Evolutionary conservation across 2,888 invertebrate species (phyloP), one percentile per base, ranked within the genome.

Genomic region (Amphipoea lucens): DNA sequence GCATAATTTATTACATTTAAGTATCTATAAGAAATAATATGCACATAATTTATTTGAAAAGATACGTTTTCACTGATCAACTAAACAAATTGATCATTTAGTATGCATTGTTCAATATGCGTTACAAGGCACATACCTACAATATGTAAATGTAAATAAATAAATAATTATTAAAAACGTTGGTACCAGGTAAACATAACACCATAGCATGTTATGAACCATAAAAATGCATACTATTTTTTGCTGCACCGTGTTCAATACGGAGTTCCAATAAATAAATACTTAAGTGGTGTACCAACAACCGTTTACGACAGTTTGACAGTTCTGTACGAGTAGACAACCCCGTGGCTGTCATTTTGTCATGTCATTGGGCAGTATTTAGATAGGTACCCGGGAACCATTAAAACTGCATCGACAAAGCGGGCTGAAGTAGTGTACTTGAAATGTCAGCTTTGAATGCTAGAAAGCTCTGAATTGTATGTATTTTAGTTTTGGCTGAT

Each of bases 171-270:
- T 20, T 20, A 51, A 70, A 78, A 80, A 48, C 12, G 1, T 71
- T 71, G n/a, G n/a, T 74, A 77, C 42, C 17, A 67, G 17, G 66
- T 54, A 60, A 74, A 74, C 45, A 63, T 67, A 66, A 63, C 57
- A 63, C 36, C 45, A 36, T 11, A 74, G 29, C n/a, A 60, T 73
- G 65, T 65, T 54, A 48, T 75, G 11, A 71, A 86, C 57, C 54
- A 86, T 84, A 77, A 68, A 83, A 74, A 87, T 71, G 60, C 40
- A 73, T 83, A 77, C 70, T 29, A 29, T 74, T 76, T 80, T 74
- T 60, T 57, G 6, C 51, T 65, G 20, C 71, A 70, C n/a, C 42
- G 23, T 60, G 70, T 63, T 60, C 40, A 7, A 29, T 68, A 69
- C 60, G 40, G 40, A 48, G 45, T 40, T n/a, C 60, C 23, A 42